These are phyloP conservation scores for Venustaconcha ellipsiformis DNA, from an alignment of 1,140 invertebrate genomes.

Conservation along the genomic window DNA sequence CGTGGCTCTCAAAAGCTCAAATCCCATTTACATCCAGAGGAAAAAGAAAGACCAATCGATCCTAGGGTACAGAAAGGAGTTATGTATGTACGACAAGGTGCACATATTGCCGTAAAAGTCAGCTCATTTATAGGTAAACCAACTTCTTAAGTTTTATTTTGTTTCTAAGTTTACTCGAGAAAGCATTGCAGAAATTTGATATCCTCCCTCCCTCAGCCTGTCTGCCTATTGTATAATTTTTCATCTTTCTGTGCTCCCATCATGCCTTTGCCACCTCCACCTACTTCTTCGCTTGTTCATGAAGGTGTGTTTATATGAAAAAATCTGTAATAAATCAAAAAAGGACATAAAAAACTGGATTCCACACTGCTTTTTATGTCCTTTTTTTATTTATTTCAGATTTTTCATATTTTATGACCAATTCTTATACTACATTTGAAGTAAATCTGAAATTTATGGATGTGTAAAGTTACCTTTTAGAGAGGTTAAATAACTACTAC, in stretches of 20 bases:
- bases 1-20: slow-evolving; percentile 75
- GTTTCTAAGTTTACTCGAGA: not conserved
- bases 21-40: slow-evolving; percentile 71
- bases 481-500: no score
- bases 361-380: no score
- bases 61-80: slow-evolving; percentile 70
- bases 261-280: not conserved
- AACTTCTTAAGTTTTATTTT: no score
- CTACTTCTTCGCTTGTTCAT: not conserved
- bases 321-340: no score
- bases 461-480: no score
- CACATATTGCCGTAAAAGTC: slow-evolving; percentile 72
- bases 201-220: not conserved
- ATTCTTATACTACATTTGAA: no score
- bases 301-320: not conserved
- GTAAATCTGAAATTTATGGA: no score
- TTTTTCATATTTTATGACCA: no score
- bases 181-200: not conserved
- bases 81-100: slow-evolving; percentile 75
- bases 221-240: not conserved
- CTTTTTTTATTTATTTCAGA: no score
- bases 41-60: slow-evolving; percentile 37
- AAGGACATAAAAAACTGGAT: no score
- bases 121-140: slow-evolving; percentile 58
- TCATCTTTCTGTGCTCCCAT: not conserved